Percentiles rank a stretch among this genome's conserved stretches.
Evolutionary conservation across 2,888 invertebrate species (phyloP).

Genomic region (Drosophila subsilvestris): DNA sequence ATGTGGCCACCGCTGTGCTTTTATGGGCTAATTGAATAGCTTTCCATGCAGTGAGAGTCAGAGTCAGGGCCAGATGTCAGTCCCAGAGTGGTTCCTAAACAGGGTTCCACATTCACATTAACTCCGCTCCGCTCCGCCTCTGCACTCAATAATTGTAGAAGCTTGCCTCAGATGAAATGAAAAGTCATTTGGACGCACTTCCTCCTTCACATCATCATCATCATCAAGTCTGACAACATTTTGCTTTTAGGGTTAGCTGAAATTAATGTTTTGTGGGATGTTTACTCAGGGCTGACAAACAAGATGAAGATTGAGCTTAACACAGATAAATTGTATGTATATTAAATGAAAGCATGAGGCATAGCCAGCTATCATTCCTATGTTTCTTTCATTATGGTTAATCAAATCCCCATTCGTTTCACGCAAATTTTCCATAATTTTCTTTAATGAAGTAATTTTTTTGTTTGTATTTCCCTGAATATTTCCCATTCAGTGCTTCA

Average conservation of each 20-base stretch:
- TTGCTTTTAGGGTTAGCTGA: constrained; percentile 55
- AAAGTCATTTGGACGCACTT: constrained; percentile 50
- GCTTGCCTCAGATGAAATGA: constrained; percentile 22
- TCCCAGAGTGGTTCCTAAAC: background rate
- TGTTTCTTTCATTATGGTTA: background rate
- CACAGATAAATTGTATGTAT: background rate
- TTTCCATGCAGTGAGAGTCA: constrained; percentile 29
- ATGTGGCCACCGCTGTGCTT: constrained; percentile 38
- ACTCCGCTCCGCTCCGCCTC: constrained; percentile 9
- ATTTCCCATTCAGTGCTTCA: constrained; percentile 11
- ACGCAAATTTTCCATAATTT: constrained; percentile 11
- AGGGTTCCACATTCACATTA: background rate
- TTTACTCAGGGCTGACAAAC: background rate
- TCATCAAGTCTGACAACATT: constrained; percentile 46
- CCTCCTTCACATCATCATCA: constrained; percentile 27
- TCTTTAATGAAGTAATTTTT: constrained; percentile 36
- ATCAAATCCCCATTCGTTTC: constrained; percentile 13
- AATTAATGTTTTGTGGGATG: constrained; percentile 41
- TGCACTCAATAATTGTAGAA: constrained; percentile 20
- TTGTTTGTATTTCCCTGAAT: constrained; percentile 9
- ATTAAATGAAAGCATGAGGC: background rate
- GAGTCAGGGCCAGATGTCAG: background rate
- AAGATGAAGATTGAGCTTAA: constrained; percentile 7
- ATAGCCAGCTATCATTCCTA: background rate
- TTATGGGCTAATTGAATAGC: constrained; percentile 65